Percentiles rank a stretch among this genome's conserved stretches.
These are phyloP conservation scores for Tympanuchus pallidicinctus DNA, from an alignment of 2,113 vertebrate species.

Conservation along the genomic window DNA sequence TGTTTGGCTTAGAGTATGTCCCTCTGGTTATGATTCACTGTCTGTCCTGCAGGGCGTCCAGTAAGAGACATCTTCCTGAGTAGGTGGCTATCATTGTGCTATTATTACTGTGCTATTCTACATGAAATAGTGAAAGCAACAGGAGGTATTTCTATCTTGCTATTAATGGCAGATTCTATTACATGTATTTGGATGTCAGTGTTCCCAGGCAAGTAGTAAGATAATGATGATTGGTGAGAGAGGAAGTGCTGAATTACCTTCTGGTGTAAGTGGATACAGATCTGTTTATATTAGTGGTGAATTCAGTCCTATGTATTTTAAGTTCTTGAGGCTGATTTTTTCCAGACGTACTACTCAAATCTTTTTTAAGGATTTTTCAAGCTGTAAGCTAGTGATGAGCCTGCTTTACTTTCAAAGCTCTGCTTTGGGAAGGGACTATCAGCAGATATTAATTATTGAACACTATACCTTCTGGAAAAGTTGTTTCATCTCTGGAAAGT, in stretches of 20 bases:
- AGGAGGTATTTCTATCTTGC: background rate
- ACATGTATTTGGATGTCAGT: rapidly evolving
- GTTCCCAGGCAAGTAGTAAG: background rate
- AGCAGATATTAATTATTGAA: constrained; percentile 64
- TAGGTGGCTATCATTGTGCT: too few species aligned
- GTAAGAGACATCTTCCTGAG: background rate
- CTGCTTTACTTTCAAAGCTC: constrained; percentile 1
- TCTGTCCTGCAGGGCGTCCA: background rate
- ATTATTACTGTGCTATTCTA: rapidly evolving
- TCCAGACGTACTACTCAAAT: background rate
- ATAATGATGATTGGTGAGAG: rapidly evolving
- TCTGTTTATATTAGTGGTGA: background rate
- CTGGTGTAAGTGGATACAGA: background rate
- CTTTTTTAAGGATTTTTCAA: background rate
- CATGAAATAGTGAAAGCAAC: rapidly evolving
- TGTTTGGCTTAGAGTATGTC: background rate
- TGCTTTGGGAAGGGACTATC: constrained; percentile 37
- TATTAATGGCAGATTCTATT: rapidly evolving
- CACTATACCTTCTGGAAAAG: constrained; percentile 47
- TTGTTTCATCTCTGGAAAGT: constrained; percentile 73
- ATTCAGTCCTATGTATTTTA: rapidly evolving
- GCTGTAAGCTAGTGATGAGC: background rate
- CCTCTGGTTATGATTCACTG: background rate
- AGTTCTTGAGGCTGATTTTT: background rate
- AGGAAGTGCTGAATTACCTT: background rate